Conservation (phyloP, 2,113 vertebrate species). For the Orcinus orca region DNA sequence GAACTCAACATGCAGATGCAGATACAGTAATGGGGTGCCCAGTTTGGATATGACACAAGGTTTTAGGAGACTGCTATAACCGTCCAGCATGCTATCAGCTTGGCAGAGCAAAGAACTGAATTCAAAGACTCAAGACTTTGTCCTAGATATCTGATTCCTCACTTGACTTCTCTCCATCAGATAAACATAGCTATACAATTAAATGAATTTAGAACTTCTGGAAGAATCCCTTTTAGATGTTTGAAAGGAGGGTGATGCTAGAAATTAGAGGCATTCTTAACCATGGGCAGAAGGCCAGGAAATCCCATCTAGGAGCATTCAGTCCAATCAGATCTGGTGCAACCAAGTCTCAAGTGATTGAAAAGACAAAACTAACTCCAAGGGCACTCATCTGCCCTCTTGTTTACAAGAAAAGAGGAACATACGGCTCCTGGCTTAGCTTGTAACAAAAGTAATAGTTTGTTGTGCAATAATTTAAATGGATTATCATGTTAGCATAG, state of each 20-base stretch:
- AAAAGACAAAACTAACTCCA: not conserved
- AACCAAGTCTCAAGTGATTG: not conserved
- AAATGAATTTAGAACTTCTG: slow-evolving; percentile 24
- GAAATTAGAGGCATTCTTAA: slow-evolving; percentile 51
- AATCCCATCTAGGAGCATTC: not conserved
- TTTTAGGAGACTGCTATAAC: not conserved
- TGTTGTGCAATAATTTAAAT: not conserved
- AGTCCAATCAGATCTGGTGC: not conserved
- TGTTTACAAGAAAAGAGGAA: slow-evolving; percentile 21
- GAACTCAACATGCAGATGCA: not conserved
- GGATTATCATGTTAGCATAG: not conserved
- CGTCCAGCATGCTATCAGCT: not conserved
- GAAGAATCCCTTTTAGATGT: slow-evolving; percentile 17
- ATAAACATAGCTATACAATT: slow-evolving; percentile 35
- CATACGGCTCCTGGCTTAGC: not conserved
- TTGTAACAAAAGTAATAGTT: not conserved
- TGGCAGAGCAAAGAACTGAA: not conserved
- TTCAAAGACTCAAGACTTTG: not conserved
- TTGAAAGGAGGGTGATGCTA: not conserved
- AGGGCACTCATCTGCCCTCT: not conserved
- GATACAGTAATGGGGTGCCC: not conserved
- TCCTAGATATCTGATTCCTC: slow-evolving; percentile 8
- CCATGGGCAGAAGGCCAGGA: not conserved
- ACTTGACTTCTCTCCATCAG: slow-evolving; percentile 6
- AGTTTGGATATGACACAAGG: not conserved